Percentiles rank a stretch among this genome's conserved stretches.
phyloP scores from a whole-genome alignment of 2,888 invertebrate genomes.

The Torymus tubicola region DNA sequence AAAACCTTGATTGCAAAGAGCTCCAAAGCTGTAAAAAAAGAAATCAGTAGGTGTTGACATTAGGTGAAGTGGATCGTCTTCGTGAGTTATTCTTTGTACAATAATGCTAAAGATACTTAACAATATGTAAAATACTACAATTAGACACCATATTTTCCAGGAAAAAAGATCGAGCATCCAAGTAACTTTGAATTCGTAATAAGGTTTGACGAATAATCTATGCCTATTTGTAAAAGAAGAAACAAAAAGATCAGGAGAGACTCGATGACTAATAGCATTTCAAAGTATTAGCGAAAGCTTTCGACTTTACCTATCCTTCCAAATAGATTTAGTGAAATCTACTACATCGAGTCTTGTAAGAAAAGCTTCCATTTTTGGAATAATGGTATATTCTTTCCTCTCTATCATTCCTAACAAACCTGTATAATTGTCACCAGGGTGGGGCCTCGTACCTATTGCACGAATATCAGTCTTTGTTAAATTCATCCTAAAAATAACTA shows the following conservation, averaged over 20 bases:
- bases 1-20: conserved; percentile 62
- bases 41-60: conserved; percentile 54
- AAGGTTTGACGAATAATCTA: conserved; percentile 45
- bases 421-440: conserved; percentile 44
- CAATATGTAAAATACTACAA: conserved; percentile 50
- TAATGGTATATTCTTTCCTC: conserved; percentile 53
- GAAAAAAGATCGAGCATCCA: conserved; percentile 65
- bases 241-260: too few relatives aligned
- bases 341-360: background rate
- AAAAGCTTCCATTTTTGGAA: conserved; percentile 54
- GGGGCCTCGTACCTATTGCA: conserved; percentile 6
- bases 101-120: conserved; percentile 57
- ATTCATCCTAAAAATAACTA: conserved; percentile 33
- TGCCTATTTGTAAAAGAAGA: conserved; percentile 37
- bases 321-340: conserved; percentile 57
- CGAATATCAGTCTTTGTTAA: conserved; percentile 20
- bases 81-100: conserved; percentile 31
- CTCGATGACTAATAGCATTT: too few relatives aligned
- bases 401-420: conserved; percentile 55
- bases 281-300: too few relatives aligned
- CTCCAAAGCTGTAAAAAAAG: conserved; percentile 62
- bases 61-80: conserved; percentile 1
- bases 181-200: conserved; percentile 29
- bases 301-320: conserved; percentile 54
- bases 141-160: conserved; percentile 37